Evolutionary conservation across 1,140 invertebrate genomes (phyloP).

Genomic region (Euglossa dilemma): DNA sequence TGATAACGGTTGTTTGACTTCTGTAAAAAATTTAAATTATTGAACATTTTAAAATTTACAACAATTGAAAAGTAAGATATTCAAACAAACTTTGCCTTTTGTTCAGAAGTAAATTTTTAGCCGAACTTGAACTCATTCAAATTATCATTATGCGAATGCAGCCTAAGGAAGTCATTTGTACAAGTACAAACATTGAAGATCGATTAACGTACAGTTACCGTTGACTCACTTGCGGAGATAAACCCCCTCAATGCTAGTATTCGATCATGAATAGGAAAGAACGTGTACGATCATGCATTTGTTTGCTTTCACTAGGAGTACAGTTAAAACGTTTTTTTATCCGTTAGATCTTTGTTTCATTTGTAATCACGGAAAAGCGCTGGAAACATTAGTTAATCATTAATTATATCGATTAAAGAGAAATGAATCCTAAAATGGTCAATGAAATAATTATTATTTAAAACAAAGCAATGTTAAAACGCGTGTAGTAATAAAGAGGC

Average conservation of each 20-base stretch:
- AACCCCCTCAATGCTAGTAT: slow-evolving; percentile 30
- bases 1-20: too few species aligned
- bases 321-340: slow-evolving; percentile 10
- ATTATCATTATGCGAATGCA: neutral
- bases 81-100: too few species aligned
- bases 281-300: neutral
- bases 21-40: too few species aligned
- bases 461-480: too few species aligned
- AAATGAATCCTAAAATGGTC: neutral
- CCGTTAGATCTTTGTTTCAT: neutral
- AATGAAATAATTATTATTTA: too few species aligned
- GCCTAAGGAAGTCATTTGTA: neutral
- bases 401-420: too few species aligned
- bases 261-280: neutral
- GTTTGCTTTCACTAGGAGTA: slow-evolving; percentile 39
- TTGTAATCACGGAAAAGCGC: slow-evolving; percentile 21
- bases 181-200: neutral
- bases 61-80: too few species aligned
- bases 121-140: too few species aligned
- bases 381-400: neutral
- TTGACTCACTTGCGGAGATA: neutral
- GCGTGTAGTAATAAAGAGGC: too few species aligned
- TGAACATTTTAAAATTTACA: too few species aligned
- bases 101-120: too few species aligned
- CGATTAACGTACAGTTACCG: neutral